Percentiles rank a stretch among this genome's conserved stretches.
Conservation (phyloP, 2,888 invertebrate genomes). For the Pachydiplax longipennis region DNA sequence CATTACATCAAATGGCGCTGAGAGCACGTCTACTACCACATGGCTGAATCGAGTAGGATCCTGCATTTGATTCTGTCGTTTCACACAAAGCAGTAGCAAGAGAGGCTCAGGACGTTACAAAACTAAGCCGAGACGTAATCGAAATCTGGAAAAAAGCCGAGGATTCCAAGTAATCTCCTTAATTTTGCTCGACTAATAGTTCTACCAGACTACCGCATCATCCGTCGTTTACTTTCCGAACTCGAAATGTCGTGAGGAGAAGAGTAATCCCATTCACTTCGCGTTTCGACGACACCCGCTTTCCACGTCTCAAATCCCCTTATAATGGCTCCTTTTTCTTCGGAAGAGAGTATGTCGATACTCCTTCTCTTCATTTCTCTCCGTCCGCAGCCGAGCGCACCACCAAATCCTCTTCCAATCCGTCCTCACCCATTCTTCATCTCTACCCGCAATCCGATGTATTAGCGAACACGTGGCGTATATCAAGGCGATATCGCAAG, state of each 20-base stretch:
- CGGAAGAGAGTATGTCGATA: not conserved
- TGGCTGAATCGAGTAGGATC: too few species aligned
- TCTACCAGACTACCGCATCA: not conserved
- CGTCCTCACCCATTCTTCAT: not conserved
- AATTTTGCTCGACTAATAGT: not conserved
- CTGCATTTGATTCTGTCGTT: not conserved
- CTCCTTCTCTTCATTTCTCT: not conserved
- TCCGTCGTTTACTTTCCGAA: not conserved
- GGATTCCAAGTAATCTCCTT: not conserved
- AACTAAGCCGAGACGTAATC: not conserved
- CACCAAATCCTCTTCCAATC: not conserved
- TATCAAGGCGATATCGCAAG: not conserved
- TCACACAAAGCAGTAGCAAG: not conserved
- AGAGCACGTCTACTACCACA: too few species aligned
- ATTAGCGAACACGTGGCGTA: not conserved
- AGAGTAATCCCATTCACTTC: not conserved
- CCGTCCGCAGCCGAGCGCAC: not conserved
- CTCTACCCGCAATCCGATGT: not conserved
- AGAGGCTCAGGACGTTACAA: not conserved
- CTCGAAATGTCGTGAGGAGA: not conserved
- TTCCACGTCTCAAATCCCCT: not conserved
- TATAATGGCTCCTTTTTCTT: not conserved
- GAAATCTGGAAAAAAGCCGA: not conserved
- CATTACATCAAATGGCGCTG: too few species aligned
- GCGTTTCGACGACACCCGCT: not conserved